Percentiles rank a stretch among this genome's conserved stretches.
phyloP scores from a whole-genome alignment of 1,140 invertebrate genomes.

The Onthophagus taurus region DNA sequence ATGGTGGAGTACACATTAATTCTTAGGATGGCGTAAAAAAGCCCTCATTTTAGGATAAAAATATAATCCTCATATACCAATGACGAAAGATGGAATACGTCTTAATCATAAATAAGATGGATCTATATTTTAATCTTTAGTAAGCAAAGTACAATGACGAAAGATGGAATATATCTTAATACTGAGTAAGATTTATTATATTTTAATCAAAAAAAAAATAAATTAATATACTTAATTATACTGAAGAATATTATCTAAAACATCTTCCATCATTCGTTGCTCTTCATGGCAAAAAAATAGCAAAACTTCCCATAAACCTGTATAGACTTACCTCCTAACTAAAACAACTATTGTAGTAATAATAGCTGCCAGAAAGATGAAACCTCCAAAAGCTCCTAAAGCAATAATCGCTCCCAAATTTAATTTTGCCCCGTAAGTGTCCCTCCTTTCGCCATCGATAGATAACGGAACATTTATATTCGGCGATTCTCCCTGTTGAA shows the following conservation, averaged over 20 bases:
- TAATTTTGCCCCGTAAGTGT: conserved; percentile 60
- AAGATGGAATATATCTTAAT: neutral
- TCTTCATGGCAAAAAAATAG: neutral
- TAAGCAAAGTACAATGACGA: too few species aligned
- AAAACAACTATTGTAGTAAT: conserved; percentile 83
- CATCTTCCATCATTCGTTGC: neutral
- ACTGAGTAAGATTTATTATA: neutral
- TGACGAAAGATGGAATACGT: too few species aligned
- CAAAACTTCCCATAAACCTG: neutral
- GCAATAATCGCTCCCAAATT: conserved; percentile 83
- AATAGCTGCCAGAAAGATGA: conserved; percentile 84
- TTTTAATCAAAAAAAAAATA: neutral
- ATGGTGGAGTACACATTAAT: too few species aligned
- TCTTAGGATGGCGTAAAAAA: too few species aligned
- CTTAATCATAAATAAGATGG: too few species aligned
- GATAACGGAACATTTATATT: conserved; percentile 59
- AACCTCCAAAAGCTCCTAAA: conserved; percentile 78
- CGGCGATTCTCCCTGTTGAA: conserved; percentile 45
- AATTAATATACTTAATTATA: neutral
- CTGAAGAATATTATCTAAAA: neutral
- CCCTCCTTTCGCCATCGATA: conserved; percentile 54
- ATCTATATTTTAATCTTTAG: too few species aligned
- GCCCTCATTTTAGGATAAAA: too few species aligned
- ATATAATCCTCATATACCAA: too few species aligned
- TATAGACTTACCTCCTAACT: conserved; percentile 66